phyloP scores from a whole-genome alignment of 2,888 invertebrate species.

The Lithophane semibrunnea region DNA sequence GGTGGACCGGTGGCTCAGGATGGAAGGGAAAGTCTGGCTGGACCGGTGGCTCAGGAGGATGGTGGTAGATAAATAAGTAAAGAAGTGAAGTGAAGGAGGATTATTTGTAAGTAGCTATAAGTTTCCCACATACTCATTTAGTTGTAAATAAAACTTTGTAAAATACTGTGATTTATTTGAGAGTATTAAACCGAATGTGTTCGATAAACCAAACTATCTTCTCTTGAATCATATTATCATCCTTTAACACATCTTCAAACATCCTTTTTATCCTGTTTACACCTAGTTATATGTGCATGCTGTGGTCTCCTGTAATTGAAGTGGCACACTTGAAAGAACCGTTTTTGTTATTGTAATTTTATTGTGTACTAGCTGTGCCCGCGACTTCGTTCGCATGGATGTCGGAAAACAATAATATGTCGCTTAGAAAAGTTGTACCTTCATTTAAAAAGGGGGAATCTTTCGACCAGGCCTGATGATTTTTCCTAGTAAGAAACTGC shows the following conservation, averaged over 20 bases:
- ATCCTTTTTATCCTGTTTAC: too few relatives aligned
- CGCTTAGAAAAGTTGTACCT: too few relatives aligned
- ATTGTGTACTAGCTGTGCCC: too few relatives aligned
- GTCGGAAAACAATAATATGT: too few relatives aligned
- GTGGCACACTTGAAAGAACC: too few relatives aligned
- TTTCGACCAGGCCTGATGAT: too few relatives aligned
- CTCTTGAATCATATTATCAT: neutral
- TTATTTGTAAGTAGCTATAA: neutral
- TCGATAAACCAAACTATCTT: constrained; percentile 10
- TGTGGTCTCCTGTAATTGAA: too few relatives aligned
- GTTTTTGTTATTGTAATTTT: too few relatives aligned
- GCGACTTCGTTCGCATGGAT: too few relatives aligned
- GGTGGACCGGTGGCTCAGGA: constrained; percentile 19
- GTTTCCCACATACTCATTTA: neutral
- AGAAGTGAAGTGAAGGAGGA: neutral
- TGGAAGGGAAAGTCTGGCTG: constrained; percentile 22
- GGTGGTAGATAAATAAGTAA: constrained; percentile 40
- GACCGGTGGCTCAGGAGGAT: constrained; percentile 34
- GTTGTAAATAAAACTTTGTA: constrained; percentile 15
- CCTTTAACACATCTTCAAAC: neutral
- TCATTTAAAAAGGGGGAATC: too few relatives aligned
- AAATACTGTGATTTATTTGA: constrained; percentile 3
- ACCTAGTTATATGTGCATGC: too few relatives aligned
- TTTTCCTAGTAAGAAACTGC: too few relatives aligned
- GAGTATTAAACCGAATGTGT: constrained; percentile 32